Evolutionary conservation across 1,140 invertebrate species (phyloP).

Genomic region (Euglossa dilemma): DNA sequence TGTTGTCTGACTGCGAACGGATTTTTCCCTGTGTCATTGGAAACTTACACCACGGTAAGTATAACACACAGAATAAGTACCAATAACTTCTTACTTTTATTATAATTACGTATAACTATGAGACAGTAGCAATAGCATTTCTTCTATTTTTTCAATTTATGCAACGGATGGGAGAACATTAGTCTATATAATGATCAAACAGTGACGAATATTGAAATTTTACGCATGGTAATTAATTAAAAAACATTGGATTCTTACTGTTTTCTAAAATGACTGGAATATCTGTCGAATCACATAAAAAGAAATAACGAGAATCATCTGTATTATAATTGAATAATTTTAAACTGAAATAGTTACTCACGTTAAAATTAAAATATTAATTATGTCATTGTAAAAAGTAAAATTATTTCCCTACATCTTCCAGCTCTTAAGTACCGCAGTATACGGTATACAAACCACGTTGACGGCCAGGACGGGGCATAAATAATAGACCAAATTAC

Average conservation of each 20-base stretch:
- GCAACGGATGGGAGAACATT: neutral
- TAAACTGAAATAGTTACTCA: too few relatives aligned
- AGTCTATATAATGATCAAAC: too few relatives aligned
- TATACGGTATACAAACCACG: neutral
- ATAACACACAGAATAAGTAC: neutral
- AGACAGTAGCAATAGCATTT: neutral
- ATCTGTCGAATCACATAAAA: too few relatives aligned
- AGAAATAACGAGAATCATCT: too few relatives aligned
- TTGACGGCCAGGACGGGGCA: neutral
- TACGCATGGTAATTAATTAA: too few relatives aligned
- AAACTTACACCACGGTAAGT: slow-evolving; percentile 51
- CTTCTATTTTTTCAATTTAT: neutral
- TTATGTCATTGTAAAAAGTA: neutral
- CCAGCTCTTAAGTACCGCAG: slow-evolving; percentile 24
- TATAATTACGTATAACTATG: too few relatives aligned
- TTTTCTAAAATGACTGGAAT: too few relatives aligned
- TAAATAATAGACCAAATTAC: too few relatives aligned
- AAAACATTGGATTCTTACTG: too few relatives aligned
- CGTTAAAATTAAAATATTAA: neutral
- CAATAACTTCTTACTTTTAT: too few relatives aligned
- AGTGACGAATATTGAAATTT: too few relatives aligned
- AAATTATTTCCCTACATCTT: neutral
- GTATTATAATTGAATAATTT: too few relatives aligned
- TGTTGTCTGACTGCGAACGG: slow-evolving; percentile 55
- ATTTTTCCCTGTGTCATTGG: slow-evolving; percentile 59